Conservation (phyloP, 2,113 vertebrate genomes). For the Leuciscus idus region DNA sequence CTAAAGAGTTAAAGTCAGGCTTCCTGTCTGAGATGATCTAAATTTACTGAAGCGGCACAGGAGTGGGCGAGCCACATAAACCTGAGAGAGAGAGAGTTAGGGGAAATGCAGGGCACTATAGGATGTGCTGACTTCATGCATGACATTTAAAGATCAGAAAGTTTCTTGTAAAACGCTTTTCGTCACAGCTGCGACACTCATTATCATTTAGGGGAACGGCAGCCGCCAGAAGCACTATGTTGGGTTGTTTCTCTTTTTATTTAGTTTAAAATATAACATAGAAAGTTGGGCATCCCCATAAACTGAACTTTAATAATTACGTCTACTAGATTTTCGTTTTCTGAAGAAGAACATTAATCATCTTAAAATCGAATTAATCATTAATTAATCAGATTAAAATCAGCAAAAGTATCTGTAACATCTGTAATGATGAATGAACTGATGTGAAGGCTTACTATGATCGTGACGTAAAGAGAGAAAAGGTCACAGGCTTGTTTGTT, state of each 20-base stretch:
- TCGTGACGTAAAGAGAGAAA: too few relatives aligned
- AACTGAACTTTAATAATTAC: background rate
- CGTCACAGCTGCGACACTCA: background rate
- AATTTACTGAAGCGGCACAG: constrained; percentile 64
- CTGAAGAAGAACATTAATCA: background rate
- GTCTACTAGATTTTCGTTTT: background rate
- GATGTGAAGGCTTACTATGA: background rate
- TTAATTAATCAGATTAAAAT: background rate
- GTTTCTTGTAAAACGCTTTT: constrained; percentile 26
- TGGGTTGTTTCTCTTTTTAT: background rate
- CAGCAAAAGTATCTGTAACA: background rate
- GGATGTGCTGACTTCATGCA: constrained; percentile 20
- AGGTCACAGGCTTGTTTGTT: background rate
- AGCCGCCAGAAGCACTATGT: background rate
- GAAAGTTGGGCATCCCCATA: background rate
- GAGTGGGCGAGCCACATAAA: constrained; percentile 57
- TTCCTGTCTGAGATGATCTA: constrained; percentile 52
- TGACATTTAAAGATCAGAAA: constrained; percentile 45
- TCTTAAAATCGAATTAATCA: too few relatives aligned
- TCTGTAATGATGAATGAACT: background rate
- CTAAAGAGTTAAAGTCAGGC: background rate
- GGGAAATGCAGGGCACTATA: background rate
- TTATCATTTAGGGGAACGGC: background rate
- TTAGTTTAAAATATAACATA: background rate
- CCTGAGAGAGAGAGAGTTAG: background rate